phyloP scores from a whole-genome alignment of 1,140 invertebrate species.

The Atopsyche davidsoni region DNA sequence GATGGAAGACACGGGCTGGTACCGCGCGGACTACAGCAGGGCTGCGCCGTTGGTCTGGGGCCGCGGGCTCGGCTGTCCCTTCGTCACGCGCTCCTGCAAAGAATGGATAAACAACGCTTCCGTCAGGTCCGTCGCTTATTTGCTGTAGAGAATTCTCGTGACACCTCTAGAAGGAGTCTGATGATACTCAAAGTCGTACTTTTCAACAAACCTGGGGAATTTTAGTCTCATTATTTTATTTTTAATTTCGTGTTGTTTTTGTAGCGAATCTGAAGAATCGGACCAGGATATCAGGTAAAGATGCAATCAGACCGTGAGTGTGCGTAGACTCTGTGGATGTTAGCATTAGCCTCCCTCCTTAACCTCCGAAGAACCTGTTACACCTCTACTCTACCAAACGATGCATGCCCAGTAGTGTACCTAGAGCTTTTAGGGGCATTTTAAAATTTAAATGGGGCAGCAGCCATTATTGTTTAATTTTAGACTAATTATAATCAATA shows the following conservation, averaged over 20 bases:
- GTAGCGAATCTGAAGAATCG: constrained; percentile 7
- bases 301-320: too few species aligned
- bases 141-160: too few species aligned
- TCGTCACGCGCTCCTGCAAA: constrained; percentile 91
- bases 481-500: too few species aligned
- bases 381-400: too few species aligned
- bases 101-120: constrained; percentile 79
- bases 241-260: not conserved
- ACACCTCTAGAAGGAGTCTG: not conserved
- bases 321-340: too few species aligned
- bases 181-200: not conserved
- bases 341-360: too few species aligned
- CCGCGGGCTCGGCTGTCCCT: constrained; percentile 82
- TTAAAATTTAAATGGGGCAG: too few species aligned
- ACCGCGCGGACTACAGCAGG: constrained; percentile 82
- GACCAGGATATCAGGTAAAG: constrained; percentile 10
- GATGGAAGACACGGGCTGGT: constrained; percentile 98
- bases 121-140: constrained; percentile 5
- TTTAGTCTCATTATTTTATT: not conserved
- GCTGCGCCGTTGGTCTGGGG: constrained; percentile 90
- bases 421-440: too few species aligned
- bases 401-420: too few species aligned
- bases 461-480: too few species aligned
- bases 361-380: too few species aligned
- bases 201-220: not conserved